Percentiles rank a stretch among this genome's conserved stretches.
These are phyloP conservation scores for Tolmerus cingulatus DNA, from an alignment of 2,888 invertebrate species.

Conservation along the genomic window DNA sequence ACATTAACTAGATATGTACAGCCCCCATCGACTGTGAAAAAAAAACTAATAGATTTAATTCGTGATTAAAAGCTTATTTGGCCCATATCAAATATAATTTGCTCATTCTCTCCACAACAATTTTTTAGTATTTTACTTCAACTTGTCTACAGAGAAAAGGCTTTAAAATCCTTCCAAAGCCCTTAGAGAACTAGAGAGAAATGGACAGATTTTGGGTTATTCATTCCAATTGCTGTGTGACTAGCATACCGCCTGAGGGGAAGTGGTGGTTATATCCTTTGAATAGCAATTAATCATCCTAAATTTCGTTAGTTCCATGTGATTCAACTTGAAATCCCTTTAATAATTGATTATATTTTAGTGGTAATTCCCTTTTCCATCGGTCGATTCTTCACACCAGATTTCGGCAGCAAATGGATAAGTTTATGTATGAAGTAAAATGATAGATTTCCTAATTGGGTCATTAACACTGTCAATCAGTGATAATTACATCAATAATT, in stretches of 20 bases:
- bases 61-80: background rate
- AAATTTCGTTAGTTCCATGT: constrained; percentile 10
- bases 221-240: background rate
- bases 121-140: no score
- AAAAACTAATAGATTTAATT: no score
- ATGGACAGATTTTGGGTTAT: background rate
- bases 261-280: background rate
- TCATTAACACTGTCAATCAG: constrained; percentile 21
- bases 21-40: no score
- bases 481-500: background rate
- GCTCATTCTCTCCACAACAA: background rate
- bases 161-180: background rate
- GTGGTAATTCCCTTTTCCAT: background rate
- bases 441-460: constrained; percentile 20
- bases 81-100: background rate
- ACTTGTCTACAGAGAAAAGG: background rate
- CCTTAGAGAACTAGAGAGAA: background rate
- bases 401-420: background rate
- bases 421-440: background rate
- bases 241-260: background rate
- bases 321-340: constrained; percentile 2
- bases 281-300: constrained; percentile 11
- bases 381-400: background rate
- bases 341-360: constrained; percentile 20
- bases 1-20: no score